Conservation (phyloP, 2,797 vertebrate genomes). For the Coreius guichenoti region DNA sequence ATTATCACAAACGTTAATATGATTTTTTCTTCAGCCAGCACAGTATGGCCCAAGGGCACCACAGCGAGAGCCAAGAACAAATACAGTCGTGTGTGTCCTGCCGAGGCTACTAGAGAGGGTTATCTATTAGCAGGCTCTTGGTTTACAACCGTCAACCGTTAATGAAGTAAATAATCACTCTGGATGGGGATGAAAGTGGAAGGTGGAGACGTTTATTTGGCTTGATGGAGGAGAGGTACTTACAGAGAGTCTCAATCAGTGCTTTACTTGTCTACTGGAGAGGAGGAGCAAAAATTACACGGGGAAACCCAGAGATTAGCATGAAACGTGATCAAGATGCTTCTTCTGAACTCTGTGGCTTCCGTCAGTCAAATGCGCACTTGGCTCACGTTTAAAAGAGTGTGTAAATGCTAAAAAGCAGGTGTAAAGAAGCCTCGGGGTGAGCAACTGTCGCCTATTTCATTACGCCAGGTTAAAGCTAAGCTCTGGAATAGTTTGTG, state of each 20-base stretch:
- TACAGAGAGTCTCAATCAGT: constrained; percentile 22
- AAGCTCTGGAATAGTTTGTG: constrained; percentile 69
- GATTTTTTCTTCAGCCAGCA: constrained; percentile 35
- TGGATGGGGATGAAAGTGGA: constrained; percentile 6
- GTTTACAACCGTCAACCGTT: constrained; percentile 23
- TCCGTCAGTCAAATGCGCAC: constrained; percentile 41
- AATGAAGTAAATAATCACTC: constrained; percentile 43
- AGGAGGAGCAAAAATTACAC: not conserved
- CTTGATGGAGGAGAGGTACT: constrained; percentile 29
- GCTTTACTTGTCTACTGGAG: not conserved
- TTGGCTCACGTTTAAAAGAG: constrained; percentile 62
- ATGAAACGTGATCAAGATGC: constrained; percentile 31
- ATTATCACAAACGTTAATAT: constrained; percentile 48
- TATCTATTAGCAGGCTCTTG: constrained; percentile 42
- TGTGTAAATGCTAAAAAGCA: constrained; percentile 65
- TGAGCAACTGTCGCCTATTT: constrained; percentile 75
- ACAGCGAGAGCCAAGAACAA: constrained; percentile 46
- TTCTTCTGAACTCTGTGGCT: constrained; percentile 3
- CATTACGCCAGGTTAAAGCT: constrained; percentile 78
- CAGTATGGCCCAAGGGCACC: constrained; percentile 31
- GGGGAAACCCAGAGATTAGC: constrained; percentile 10
- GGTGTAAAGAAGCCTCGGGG: constrained; percentile 70
- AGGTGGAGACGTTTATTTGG: constrained; percentile 22
- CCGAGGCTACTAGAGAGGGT: constrained; percentile 22
- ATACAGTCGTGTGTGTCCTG: constrained; percentile 35